phyloP scores from a whole-genome alignment of 2,888 invertebrate species.

The Caenorhabditis japonica region DNA sequence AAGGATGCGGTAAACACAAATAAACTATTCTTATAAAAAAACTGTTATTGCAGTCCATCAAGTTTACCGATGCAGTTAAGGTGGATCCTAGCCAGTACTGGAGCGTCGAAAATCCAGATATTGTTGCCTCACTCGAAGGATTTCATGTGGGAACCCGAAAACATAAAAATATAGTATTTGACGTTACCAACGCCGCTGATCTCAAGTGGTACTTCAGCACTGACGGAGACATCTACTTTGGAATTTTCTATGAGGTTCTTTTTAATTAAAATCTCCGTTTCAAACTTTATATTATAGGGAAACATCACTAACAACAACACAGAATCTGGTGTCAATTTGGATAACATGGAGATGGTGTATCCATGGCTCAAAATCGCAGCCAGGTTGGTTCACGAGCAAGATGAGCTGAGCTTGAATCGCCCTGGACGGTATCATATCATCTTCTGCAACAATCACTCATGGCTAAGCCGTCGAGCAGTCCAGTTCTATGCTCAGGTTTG shows the following conservation, averaged over 20 bases:
- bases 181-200: conserved; percentile 59
- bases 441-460: conserved; percentile 75
- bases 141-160: conserved; percentile 71
- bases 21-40: neutral
- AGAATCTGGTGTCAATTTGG: conserved; percentile 62
- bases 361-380: conserved; percentile 75
- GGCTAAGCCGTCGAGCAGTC: conserved; percentile 64
- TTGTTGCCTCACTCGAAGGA: conserved; percentile 68
- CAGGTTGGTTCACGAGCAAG: conserved; percentile 75
- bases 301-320: conserved; percentile 50
- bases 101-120: conserved; percentile 60
- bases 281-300: conserved; percentile 12
- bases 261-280: no score
- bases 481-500: conserved; percentile 55
- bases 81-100: conserved; percentile 67
- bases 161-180: conserved; percentile 64
- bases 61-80: conserved; percentile 69
- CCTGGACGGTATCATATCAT: conserved; percentile 69
- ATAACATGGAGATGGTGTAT: conserved; percentile 74
- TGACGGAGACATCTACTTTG: conserved; percentile 76
- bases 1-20: conserved; percentile 62
- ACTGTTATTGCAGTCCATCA: conserved; percentile 69
- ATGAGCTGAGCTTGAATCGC: conserved; percentile 57
- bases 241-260: conserved; percentile 73
- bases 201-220: conserved; percentile 76